Evolutionary conservation across 2,113 vertebrate genomes (phyloP).

Genomic region (Cettia cetti): DNA sequence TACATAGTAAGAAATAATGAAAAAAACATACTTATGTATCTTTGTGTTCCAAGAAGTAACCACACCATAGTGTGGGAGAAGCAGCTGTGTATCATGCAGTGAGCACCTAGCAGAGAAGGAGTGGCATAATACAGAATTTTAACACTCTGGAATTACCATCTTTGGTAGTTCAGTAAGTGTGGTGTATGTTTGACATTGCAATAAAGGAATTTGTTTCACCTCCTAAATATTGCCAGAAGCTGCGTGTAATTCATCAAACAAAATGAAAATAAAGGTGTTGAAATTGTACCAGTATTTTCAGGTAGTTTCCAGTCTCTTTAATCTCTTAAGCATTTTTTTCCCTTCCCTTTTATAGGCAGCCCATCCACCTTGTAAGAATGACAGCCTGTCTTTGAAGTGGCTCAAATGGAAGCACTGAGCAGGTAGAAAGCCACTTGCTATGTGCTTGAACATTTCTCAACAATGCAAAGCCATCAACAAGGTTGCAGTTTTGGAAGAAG

Average conservation of each 20-base stretch:
- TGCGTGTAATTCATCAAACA: neutral
- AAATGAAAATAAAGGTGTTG: neutral
- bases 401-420: slow-evolving; percentile 7
- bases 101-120: neutral
- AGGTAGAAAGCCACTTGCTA: slow-evolving; percentile 14
- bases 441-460: slow-evolving; percentile 23
- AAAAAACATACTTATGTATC: neutral
- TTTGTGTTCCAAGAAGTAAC: neutral
- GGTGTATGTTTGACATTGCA: neutral
- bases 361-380: neutral
- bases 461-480: slow-evolving; percentile 45
- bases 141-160: neutral
- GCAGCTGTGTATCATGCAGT: neutral
- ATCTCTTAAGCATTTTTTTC: neutral
- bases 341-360: neutral
- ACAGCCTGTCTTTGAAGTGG: neutral
- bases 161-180: neutral
- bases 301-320: neutral
- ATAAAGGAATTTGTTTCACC: neutral
- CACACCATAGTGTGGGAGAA: neutral
- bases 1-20: neutral
- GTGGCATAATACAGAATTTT: neutral
- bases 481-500: slow-evolving; percentile 24
- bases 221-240: neutral
- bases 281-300: neutral